phyloP scores from a whole-genome alignment of 2,888 invertebrate genomes.

The Drosophila longiperda region DNA sequence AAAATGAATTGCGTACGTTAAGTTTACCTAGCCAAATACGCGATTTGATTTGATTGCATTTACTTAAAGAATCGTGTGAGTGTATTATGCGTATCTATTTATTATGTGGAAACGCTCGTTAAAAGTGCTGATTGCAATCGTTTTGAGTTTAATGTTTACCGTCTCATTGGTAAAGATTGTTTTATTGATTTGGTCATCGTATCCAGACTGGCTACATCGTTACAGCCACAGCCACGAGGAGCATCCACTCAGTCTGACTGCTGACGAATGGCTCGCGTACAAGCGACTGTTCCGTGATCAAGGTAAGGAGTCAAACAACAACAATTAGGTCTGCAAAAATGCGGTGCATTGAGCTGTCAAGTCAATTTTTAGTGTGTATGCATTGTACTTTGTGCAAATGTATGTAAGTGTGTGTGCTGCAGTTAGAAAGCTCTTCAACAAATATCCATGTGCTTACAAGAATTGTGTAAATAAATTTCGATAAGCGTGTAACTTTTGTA shows the following conservation, averaged over 20 bases:
- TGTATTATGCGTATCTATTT: constrained; percentile 35
- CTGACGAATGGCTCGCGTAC: constrained; percentile 90
- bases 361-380: constrained; percentile 1
- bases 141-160: constrained; percentile 86
- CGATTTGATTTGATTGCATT: constrained; percentile 10
- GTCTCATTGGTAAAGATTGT: constrained; percentile 85
- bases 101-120: constrained; percentile 83
- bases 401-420: background rate
- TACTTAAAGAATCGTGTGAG: constrained; percentile 4
- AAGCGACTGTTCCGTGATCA: constrained; percentile 89
- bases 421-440: background rate
- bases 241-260: constrained; percentile 86
- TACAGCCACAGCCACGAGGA: constrained; percentile 72
- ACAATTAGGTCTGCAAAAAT: background rate
- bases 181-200: constrained; percentile 85
- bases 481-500: background rate
- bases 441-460: background rate
- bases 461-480: background rate
- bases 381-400: background rate
- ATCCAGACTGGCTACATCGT: constrained; percentile 66
- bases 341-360: background rate
- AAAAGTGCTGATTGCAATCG: constrained; percentile 85
- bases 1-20: constrained; percentile 27
- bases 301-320: constrained; percentile 86
- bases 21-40: background rate